phyloP scores from a whole-genome alignment of 1,140 invertebrate genomes.

The Lordiphosa mommai region DNA sequence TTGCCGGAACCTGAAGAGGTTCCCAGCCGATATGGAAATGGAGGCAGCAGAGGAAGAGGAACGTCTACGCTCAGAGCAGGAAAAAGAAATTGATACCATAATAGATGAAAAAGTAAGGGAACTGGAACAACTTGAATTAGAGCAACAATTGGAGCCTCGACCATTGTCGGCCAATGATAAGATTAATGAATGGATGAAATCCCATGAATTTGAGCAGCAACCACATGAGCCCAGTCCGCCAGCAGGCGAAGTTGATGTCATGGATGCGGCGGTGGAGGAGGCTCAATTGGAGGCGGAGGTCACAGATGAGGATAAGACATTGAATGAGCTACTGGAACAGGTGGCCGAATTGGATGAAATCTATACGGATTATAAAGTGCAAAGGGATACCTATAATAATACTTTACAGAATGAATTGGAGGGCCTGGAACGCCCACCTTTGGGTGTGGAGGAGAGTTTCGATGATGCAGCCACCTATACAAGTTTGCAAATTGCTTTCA shows the following conservation, averaged over 20 bases:
- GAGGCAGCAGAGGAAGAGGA: constrained; percentile 50
- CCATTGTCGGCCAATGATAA: constrained; percentile 52
- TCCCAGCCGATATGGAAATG: constrained; percentile 62
- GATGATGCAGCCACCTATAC: constrained; percentile 89
- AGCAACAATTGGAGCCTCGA: constrained; percentile 24
- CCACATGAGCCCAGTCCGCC: constrained; percentile 34
- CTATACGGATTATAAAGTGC: constrained; percentile 85
- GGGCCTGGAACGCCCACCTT: constrained; percentile 57
- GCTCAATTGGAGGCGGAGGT: constrained; percentile 19
- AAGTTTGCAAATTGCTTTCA: constrained; percentile 91
- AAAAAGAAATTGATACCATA: constrained; percentile 74
- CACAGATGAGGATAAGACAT: constrained; percentile 81
- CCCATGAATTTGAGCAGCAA: constrained; percentile 52
- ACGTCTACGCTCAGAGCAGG: constrained; percentile 60
- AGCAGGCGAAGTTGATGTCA: constrained; percentile 25
- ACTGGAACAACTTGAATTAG: constrained; percentile 17
- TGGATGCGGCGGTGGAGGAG: constrained; percentile 29
- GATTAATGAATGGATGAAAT: constrained; percentile 76
- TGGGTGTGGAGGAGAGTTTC: constrained; percentile 84
- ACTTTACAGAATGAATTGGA: constrained; percentile 71
- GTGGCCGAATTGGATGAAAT: constrained; percentile 88
- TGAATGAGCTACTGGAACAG: constrained; percentile 86
- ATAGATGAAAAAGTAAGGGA: constrained; percentile 74
- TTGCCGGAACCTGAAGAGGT: constrained; percentile 19
- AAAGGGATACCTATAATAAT: constrained; percentile 80